Percentiles rank a stretch among this genome's conserved stretches.
These are phyloP conservation scores for Volucella inanis DNA, from an alignment of 2,888 invertebrate species.

Conservation along the genomic window DNA sequence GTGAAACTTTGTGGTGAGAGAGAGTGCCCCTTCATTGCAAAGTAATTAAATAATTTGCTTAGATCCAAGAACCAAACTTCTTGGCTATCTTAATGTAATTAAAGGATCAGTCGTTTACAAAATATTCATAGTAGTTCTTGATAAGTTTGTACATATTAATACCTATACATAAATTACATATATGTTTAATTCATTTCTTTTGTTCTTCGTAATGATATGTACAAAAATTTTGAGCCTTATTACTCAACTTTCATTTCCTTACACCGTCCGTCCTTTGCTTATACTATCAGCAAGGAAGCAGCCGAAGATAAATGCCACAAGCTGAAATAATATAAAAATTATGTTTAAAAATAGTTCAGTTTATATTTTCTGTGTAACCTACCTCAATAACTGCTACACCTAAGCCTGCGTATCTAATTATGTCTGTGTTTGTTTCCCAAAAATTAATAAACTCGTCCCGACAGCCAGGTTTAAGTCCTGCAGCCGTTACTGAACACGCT, in stretches of 20 bases:
- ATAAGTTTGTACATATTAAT: background rate
- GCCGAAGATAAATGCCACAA: constrained; percentile 90
- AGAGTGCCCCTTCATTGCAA: too few species aligned
- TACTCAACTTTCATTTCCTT: background rate
- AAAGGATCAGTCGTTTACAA: too few species aligned
- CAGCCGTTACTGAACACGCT: constrained; percentile 75
- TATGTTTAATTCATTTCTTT: background rate
- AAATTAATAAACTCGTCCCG: constrained; percentile 81
- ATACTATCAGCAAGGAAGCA: constrained; percentile 93
- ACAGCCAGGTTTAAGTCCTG: constrained; percentile 76
- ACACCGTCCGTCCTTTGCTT: constrained; percentile 84
- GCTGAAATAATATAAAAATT: constrained; percentile 81
- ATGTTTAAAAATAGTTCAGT: background rate
- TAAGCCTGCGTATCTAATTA: constrained; percentile 87
- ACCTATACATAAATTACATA: background rate
- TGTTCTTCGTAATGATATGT: constrained; percentile 13
- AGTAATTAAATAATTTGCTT: too few species aligned
- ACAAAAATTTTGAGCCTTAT: background rate
- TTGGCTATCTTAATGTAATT: too few species aligned
- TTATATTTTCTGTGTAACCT: constrained; percentile 62
- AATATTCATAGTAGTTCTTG: background rate
- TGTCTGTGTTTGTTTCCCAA: constrained; percentile 78
- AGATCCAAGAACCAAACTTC: too few species aligned
- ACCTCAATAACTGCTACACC: constrained; percentile 89
- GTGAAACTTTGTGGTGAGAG: too few species aligned